These are phyloP conservation scores for Brotula barbata DNA, from an alignment of 2,797 vertebrate genomes.

Conservation along the genomic window DNA sequence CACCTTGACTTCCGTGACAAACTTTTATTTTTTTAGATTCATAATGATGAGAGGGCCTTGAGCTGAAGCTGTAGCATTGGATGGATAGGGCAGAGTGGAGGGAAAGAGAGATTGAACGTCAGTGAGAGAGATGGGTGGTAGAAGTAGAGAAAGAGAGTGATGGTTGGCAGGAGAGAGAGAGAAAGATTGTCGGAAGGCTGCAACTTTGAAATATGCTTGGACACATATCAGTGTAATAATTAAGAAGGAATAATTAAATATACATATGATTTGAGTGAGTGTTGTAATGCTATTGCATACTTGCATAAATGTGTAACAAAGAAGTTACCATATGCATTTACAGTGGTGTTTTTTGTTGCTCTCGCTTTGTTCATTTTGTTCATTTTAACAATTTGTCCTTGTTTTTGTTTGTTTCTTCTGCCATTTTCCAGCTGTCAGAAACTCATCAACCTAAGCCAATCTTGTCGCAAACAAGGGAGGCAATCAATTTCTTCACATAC, in stretches of 20 bases:
- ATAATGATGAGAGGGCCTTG: constrained; percentile 47
- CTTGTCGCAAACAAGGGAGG: constrained; percentile 4
- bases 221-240: too few relatives aligned
- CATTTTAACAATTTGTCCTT: background rate
- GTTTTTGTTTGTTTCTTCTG: too few relatives aligned
- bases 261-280: too few relatives aligned
- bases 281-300: too few relatives aligned
- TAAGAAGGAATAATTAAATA: too few relatives aligned
- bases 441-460: background rate
- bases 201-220: too few relatives aligned
- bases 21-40: constrained; percentile 65
- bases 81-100: constrained; percentile 5
- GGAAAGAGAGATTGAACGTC: background rate
- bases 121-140: background rate
- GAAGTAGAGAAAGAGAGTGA: background rate
- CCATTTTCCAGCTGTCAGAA: constrained; percentile 1
- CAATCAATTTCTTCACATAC: background rate
- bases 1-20: constrained; percentile 65
- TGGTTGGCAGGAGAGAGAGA: background rate
- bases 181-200: too few relatives aligned
- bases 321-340: too few relatives aligned
- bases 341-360: too few relatives aligned
- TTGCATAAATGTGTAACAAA: too few relatives aligned
- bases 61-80: constrained; percentile 36
- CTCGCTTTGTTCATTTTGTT: too few relatives aligned